These are phyloP conservation scores for Pipa parva DNA, from an alignment of 2,113 vertebrate species.

Conservation along the genomic window DNA sequence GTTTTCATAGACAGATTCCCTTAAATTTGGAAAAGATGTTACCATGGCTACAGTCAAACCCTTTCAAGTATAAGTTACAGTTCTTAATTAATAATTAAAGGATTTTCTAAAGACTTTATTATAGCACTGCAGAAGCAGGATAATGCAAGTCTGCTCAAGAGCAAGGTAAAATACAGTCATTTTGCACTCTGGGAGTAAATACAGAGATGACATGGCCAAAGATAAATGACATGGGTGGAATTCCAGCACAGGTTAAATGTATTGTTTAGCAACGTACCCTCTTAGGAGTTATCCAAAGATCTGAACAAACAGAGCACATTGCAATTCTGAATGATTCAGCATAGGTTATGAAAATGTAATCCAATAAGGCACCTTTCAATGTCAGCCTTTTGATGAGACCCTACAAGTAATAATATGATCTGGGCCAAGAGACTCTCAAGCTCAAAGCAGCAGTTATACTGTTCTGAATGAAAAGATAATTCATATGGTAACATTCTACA, in stretches of 20 bases:
- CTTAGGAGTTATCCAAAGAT: background rate
- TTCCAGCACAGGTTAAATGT: background rate
- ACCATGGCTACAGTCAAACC: background rate
- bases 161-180: background rate
- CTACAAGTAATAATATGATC: background rate
- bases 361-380: background rate
- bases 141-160: background rate
- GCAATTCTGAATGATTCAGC: background rate
- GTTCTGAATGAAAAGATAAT: no score
- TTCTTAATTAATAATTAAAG: slow-evolving; percentile 2
- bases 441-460: background rate
- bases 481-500: no score
- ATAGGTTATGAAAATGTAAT: background rate
- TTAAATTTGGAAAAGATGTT: background rate
- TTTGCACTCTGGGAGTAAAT: background rate
- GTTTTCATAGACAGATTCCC: background rate
- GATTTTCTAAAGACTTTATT: background rate
- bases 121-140: background rate
- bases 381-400: background rate
- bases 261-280: background rate
- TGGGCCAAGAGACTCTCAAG: background rate
- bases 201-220: background rate
- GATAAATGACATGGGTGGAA: background rate
- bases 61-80: slow-evolving; percentile 1
- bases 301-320: background rate